Percentiles rank a stretch among this genome's conserved stretches.
phyloP scores from a whole-genome alignment of 2,888 invertebrate genomes.

The Seira ritae region DNA sequence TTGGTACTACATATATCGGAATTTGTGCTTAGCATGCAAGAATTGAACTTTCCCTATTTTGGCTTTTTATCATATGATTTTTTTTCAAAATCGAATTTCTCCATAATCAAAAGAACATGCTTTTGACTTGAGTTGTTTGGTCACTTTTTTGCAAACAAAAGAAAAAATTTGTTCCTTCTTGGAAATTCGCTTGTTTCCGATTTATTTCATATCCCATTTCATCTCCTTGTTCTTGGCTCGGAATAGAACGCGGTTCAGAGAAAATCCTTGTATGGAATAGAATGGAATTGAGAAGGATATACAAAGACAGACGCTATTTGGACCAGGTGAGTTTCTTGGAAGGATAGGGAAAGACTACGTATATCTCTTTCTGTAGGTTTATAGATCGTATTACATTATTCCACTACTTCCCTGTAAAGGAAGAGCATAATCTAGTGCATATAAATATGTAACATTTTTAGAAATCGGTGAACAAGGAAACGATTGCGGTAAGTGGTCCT shows the following conservation, averaged over 20 bases:
- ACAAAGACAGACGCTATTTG: background rate
- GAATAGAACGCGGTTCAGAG: background rate
- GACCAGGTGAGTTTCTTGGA: constrained; percentile 11
- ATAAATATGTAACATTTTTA: too few relatives aligned
- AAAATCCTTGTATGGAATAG: background rate
- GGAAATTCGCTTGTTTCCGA: background rate
- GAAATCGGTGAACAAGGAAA: too few relatives aligned
- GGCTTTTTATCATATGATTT: too few relatives aligned
- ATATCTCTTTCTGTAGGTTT: background rate
- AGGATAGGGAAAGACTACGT: background rate
- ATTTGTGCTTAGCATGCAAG: too few relatives aligned
- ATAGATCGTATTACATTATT: background rate
- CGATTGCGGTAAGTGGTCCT: too few relatives aligned
- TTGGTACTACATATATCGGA: too few relatives aligned
- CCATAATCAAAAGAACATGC: too few relatives aligned
- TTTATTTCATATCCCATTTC: background rate
- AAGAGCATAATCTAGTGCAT: background rate
- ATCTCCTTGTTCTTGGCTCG: background rate
- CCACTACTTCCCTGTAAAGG: background rate
- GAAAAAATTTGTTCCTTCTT: background rate
- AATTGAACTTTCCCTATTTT: too few relatives aligned
- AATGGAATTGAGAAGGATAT: background rate
- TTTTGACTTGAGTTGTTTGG: too few relatives aligned
- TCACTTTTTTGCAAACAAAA: too few relatives aligned
- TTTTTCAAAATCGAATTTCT: too few relatives aligned